Conservation (phyloP, 1,140 invertebrate genomes). For the Drosophila prosaltans region DNA sequence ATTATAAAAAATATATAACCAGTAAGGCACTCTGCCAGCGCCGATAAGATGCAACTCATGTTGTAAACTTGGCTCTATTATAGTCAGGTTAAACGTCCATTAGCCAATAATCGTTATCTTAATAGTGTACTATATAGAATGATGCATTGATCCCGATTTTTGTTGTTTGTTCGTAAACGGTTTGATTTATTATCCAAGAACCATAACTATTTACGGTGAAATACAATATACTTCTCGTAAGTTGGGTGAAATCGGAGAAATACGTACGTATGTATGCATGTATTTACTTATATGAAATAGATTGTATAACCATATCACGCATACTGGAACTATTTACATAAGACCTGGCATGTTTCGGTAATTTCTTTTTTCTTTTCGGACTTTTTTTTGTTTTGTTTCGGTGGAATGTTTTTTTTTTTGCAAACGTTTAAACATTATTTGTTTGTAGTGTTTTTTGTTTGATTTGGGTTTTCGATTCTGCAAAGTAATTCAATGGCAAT, state of each 20-base stretch:
- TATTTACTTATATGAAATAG: slow-evolving; percentile 1
- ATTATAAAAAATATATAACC: slow-evolving; percentile 52
- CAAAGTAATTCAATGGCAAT: slow-evolving; percentile 69
- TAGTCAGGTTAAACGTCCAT: slow-evolving; percentile 66
- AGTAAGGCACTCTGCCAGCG: slow-evolving; percentile 24
- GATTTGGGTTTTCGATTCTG: slow-evolving; percentile 52
- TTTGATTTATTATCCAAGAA: slow-evolving; percentile 60
- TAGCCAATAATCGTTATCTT: slow-evolving; percentile 51
- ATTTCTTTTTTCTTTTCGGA: slow-evolving; percentile 25
- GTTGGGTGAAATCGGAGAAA: slow-evolving; percentile 5
- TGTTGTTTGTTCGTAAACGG: slow-evolving; percentile 43
- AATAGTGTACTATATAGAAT: slow-evolving; percentile 21
- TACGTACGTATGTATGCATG: not conserved
- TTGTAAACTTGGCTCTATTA: slow-evolving; percentile 55
- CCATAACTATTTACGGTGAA: slow-evolving; percentile 18
- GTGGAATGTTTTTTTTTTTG: slow-evolving; percentile 14
- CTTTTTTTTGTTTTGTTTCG: too few relatives aligned
- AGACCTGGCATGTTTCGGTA: slow-evolving; percentile 51
- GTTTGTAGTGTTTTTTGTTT: slow-evolving; percentile 15
- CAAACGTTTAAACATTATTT: slow-evolving; percentile 14
- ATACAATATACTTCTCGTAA: slow-evolving; percentile 3
- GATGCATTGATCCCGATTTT: slow-evolving; percentile 19
- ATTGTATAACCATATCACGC: slow-evolving; percentile 53
- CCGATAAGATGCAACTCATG: slow-evolving; percentile 48
- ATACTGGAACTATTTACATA: slow-evolving; percentile 50